Percentiles rank a stretch among this genome's conserved stretches.
Conservation (phyloP, 2,797 vertebrate species). For the Semaprochilodus insignis region DNA sequence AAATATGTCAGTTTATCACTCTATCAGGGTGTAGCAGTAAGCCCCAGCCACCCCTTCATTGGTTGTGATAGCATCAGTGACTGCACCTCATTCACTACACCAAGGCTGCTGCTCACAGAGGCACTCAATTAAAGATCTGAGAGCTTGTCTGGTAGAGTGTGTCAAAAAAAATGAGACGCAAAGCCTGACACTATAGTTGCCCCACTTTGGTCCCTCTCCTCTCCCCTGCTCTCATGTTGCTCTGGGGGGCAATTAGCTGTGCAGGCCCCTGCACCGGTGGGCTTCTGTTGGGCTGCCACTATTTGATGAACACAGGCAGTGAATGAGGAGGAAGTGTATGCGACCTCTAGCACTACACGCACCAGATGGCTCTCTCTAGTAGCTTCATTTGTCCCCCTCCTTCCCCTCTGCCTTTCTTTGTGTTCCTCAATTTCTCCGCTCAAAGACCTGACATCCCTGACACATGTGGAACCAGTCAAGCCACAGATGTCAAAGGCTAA, state of each 20-base stretch:
- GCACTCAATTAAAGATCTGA: conserved; percentile 71
- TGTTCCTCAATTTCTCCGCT: conserved; percentile 41
- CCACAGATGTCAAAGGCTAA: conserved; percentile 70
- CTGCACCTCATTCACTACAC: conserved; percentile 1
- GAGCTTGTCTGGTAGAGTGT: conserved; percentile 57
- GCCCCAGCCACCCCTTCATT: conserved; percentile 10
- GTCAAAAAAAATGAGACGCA: conserved; percentile 57
- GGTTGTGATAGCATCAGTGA: conserved; percentile 15
- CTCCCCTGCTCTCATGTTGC: conserved; percentile 8
- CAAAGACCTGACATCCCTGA: conserved; percentile 67
- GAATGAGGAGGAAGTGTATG: conserved; percentile 18
- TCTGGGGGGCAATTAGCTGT: conserved; percentile 43
- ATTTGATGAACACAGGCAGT: conserved; percentile 53
- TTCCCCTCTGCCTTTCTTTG: conserved; percentile 42
- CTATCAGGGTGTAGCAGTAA: neutral
- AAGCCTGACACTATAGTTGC: conserved; percentile 55
- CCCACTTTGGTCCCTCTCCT: conserved; percentile 20
- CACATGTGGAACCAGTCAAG: conserved; percentile 70
- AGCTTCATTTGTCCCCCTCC: conserved; percentile 27
- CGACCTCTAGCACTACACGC: conserved; percentile 39
- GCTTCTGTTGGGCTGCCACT: conserved; percentile 44
- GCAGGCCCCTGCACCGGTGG: conserved; percentile 18
- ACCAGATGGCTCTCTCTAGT: conserved; percentile 35
- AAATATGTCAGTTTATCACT: conserved; percentile 9
- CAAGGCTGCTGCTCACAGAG: conserved; percentile 45